phyloP scores from a whole-genome alignment of 2,888 invertebrate genomes.

The Pyralis farinalis region DNA sequence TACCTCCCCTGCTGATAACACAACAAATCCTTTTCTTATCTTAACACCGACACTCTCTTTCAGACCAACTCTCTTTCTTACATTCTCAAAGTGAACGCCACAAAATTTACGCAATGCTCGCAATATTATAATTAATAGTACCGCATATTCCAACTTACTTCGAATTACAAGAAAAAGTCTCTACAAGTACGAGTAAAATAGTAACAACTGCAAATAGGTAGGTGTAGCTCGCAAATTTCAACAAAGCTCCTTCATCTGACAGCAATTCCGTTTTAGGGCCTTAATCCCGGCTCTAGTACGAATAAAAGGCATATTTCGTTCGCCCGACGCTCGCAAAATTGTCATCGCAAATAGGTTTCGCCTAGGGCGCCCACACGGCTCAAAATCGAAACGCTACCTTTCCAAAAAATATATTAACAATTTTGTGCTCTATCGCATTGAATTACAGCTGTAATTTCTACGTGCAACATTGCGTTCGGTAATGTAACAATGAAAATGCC shows the following conservation, averaged over 20 bases:
- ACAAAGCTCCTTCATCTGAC: slow-evolving; percentile 63
- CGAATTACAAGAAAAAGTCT: no score
- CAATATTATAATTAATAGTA: no score
- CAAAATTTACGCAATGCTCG: no score
- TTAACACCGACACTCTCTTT: no score
- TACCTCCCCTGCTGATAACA: no score
- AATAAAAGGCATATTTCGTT: slow-evolving; percentile 81
- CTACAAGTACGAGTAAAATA: no score
- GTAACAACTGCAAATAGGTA: slow-evolving; percentile 23
- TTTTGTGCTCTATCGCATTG: slow-evolving; percentile 21
- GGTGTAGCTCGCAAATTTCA: slow-evolving; percentile 64
- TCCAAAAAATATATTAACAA: slow-evolving; percentile 19
- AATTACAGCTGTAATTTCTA: slow-evolving; percentile 25
- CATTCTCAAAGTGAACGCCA: no score
- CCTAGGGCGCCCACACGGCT: slow-evolving; percentile 45
- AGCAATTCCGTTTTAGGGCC: slow-evolving; percentile 78
- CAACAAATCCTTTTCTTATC: no score
- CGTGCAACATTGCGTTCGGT: slow-evolving; percentile 30
- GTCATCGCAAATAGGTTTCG: slow-evolving; percentile 81
- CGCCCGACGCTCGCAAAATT: slow-evolving; percentile 76
- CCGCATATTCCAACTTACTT: no score
- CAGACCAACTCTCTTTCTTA: no score
- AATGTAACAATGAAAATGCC: slow-evolving; percentile 79
- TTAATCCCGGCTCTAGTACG: slow-evolving; percentile 74
- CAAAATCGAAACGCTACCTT: slow-evolving; percentile 36